A percentile compares a stretch with the other conserved stretches of the same genome.
Conservation (phyloP, 2,797 vertebrate genomes). For the Hypotaenidia philippensis region DNA sequence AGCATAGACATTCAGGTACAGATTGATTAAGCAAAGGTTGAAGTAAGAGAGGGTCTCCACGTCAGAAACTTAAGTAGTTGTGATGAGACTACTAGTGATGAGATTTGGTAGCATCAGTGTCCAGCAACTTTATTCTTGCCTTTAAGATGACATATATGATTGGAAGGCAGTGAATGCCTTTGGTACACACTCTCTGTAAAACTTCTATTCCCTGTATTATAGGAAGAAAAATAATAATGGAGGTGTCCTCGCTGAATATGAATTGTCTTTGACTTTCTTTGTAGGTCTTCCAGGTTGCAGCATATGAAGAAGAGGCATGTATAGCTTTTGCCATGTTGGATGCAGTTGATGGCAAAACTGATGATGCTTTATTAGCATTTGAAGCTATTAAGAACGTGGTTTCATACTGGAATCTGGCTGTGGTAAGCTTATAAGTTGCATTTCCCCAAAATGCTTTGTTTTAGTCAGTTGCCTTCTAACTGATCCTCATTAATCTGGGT, state of each 20-base stretch:
- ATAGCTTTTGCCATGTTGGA: constrained; percentile 89
- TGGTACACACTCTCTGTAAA: background rate
- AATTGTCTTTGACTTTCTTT: background rate
- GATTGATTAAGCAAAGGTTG: background rate
- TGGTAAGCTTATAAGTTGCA: constrained; percentile 81
- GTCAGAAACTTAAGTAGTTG: background rate
- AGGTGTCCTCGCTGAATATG: background rate
- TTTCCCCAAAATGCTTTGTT: background rate
- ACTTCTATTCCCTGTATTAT: background rate
- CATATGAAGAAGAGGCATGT: constrained; percentile 88
- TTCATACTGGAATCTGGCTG: constrained; percentile 93
- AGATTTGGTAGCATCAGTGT: background rate
- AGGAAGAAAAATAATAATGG: background rate
- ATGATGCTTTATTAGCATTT: constrained; percentile 91
- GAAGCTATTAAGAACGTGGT: constrained; percentile 90
- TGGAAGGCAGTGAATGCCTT: background rate
- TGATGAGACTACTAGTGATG: background rate
- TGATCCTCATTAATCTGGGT: background rate
- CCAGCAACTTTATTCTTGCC: background rate
- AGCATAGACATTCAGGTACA: constrained; percentile 93
- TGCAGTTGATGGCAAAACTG: constrained; percentile 93
- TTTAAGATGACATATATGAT: background rate
- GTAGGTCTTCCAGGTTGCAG: constrained; percentile 86
- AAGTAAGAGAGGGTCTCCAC: background rate
- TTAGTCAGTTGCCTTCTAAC: background rate